Base-by-base conservation (phyloP, 2,888 invertebrate genomes). In the Thera britannica region DNA sequence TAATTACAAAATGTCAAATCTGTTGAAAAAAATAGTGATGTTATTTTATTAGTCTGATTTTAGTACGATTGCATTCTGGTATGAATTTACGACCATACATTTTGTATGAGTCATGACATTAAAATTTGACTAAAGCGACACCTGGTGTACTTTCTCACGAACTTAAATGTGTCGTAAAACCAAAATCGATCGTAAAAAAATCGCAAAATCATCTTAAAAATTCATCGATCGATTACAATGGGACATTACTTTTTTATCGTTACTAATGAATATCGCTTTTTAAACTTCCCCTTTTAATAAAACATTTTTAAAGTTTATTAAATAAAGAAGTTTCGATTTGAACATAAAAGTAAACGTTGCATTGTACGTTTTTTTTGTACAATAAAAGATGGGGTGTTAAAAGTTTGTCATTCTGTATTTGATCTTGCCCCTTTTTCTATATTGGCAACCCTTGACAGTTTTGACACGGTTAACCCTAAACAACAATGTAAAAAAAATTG, bases 161-260 rank as follows among this genome's bases (percentile, higher is more conserved):
- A 78, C 81, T 71, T 79, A 84, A 88, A 87, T 82, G 74, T 75
- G 79, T 84, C 88, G 83, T 90, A 90, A 91, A 90, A 84, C 79
- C 77, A 77, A 82, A 79, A 85, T 84, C 86, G 89, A 87, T 90
- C 90, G 88, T 92, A 92, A 92, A 87, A 89, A 90, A 90, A 85
- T 88, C 83, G 90, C 91, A 87, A 86, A 86, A 91, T 92, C 92
- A 92, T 90, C 89, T 84, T 81, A 80, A 88, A 84, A 88, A 90
- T 87, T 88, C 89, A 88, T 89, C 87, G 86, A 89, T 87, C 83
- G 85, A 87, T 88, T 83, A 90, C 91, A 91, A 91, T 90, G 79
- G 85, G 70, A 77, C 86, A 90, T 92, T 89, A 90, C 86, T 81
- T 90, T 92, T 92, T 92, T 92, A 92, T 90, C 89, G 77, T 85